phyloP scores from a whole-genome alignment of 2,888 invertebrate genomes.

The Carpatolechia fugitivella region DNA sequence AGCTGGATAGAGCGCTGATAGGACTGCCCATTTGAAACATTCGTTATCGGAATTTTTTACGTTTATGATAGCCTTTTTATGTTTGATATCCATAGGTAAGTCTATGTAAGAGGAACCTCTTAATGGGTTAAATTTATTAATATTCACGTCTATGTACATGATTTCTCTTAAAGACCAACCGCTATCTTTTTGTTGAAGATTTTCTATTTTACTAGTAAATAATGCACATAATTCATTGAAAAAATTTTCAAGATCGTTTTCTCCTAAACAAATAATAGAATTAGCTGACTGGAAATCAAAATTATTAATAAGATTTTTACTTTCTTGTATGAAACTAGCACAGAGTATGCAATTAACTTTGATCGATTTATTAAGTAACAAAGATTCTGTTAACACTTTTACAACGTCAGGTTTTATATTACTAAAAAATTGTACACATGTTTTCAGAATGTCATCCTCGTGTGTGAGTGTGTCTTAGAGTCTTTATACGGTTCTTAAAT shows the following conservation, averaged over 20 bases:
- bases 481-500: slow-evolving; percentile 15
- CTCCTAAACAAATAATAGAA: slow-evolving; percentile 18
- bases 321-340: slow-evolving; percentile 25
- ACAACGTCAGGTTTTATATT: too few relatives aligned
- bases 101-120: slow-evolving; percentile 26
- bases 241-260: too few relatives aligned
- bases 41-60: slow-evolving; percentile 17
- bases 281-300: slow-evolving; percentile 28
- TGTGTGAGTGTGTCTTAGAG: too few relatives aligned
- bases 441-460: too few relatives aligned
- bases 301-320: slow-evolving; percentile 19
- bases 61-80: neutral
- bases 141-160: slow-evolving; percentile 19
- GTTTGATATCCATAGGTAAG: slow-evolving; percentile 27
- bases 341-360: slow-evolving; percentile 25
- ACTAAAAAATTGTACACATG: too few relatives aligned
- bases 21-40: slow-evolving; percentile 31
- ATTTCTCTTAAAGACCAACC: slow-evolving; percentile 27
- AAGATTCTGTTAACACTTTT: neutral
- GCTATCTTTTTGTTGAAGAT: slow-evolving; percentile 31
- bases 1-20: slow-evolving; percentile 14
- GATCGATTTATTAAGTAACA: slow-evolving; percentile 17
- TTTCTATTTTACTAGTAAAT: neutral
- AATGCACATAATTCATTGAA: slow-evolving; percentile 16
- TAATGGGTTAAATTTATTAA: slow-evolving; percentile 18